Conservation (phyloP, 2,888 invertebrate species). For the Pristionchus arcanus region DNA sequence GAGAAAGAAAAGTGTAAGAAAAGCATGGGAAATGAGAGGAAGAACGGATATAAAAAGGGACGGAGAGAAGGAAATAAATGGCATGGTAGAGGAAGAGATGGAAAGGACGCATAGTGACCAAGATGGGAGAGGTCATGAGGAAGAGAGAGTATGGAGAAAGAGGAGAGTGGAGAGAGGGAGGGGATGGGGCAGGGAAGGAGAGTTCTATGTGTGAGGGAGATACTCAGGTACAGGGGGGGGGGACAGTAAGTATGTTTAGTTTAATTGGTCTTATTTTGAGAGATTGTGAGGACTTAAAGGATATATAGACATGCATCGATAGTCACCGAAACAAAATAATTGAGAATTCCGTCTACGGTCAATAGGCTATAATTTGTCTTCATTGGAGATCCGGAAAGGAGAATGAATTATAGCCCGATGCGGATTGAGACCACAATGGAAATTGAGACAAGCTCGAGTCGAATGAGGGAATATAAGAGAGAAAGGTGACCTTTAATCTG, state of each 20-base stretch:
- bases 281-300: background rate
- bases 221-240: constrained; percentile 82
- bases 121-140: constrained; percentile 45
- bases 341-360: background rate
- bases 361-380: background rate
- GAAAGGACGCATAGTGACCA: constrained; percentile 46
- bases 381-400: constrained; percentile 13
- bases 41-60: background rate
- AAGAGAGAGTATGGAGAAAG: constrained; percentile 44
- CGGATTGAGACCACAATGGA: constrained; percentile 20
- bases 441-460: constrained; percentile 1
- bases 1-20: constrained; percentile 33
- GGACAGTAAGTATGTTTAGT: background rate
- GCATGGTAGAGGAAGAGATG: constrained; percentile 44
- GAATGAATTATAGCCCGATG: background rate
- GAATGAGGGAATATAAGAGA: background rate
- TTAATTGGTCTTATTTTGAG: background rate
- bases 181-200: constrained; percentile 81
- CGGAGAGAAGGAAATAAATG: background rate
- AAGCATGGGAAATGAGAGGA: background rate
- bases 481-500: background rate
- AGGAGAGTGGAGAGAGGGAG: constrained; percentile 19
- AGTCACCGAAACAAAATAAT: background rate
- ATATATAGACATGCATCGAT: background rate
- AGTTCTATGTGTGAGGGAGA: constrained; percentile 81